Conservation (phyloP, 2,888 invertebrate species). For the Mellilla xanthometata region DNA sequence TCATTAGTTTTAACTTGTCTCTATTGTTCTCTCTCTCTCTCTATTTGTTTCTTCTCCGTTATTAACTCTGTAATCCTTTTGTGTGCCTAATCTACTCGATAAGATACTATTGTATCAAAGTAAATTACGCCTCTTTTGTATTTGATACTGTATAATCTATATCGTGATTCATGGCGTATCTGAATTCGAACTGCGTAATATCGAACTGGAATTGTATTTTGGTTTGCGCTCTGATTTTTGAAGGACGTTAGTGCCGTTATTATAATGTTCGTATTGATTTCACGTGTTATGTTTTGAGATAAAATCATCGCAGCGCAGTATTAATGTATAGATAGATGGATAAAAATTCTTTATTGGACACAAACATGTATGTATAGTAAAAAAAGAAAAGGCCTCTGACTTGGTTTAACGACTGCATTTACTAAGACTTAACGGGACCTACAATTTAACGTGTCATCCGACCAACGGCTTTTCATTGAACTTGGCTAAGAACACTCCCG, state of each 20-base stretch:
- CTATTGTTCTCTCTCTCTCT: slow-evolving; percentile 3
- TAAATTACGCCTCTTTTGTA: slow-evolving; percentile 50
- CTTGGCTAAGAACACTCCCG: too few species aligned
- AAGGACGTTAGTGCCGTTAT: slow-evolving; percentile 8
- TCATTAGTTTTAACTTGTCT: slow-evolving; percentile 39
- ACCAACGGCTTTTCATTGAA: too few species aligned
- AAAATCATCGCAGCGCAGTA: slow-evolving; percentile 1
- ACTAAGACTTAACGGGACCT: too few species aligned
- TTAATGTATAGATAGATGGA: too few species aligned
- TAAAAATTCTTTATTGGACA: too few species aligned
- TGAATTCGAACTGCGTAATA: slow-evolving; percentile 53
- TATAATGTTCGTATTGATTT: slow-evolving; percentile 15
- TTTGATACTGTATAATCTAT: slow-evolving; percentile 37
- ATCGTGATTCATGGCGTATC: slow-evolving; percentile 33
- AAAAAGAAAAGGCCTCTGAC: too few species aligned
- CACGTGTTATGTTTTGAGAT: too few species aligned
- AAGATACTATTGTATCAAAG: slow-evolving; percentile 35
- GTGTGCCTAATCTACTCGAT: slow-evolving; percentile 36
- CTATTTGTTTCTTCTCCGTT: slow-evolving; percentile 20
- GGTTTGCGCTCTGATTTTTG: slow-evolving; percentile 19
- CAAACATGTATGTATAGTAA: too few species aligned
- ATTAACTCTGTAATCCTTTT: slow-evolving; percentile 35
- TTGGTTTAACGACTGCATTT: slow-evolving; percentile 2
- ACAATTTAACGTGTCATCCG: too few species aligned
- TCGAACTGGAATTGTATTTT: slow-evolving; percentile 26